Base-by-base conservation (phyloP, 2,797 vertebrate genomes). In the Diceros bicornis region DNA sequence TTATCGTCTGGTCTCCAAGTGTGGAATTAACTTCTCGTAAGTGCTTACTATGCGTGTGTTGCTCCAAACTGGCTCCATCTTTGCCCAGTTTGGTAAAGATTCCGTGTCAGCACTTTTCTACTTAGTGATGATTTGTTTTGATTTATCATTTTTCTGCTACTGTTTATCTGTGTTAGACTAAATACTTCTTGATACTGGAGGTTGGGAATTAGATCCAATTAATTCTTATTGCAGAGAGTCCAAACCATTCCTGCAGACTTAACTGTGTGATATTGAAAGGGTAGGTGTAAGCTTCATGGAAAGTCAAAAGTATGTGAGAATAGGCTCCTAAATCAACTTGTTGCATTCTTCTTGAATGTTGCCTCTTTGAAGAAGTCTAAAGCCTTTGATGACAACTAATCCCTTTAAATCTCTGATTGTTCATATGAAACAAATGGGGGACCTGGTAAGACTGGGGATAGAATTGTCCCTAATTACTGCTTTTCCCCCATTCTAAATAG, bases 11-110 rank as follows among this genome's bases (percentile, higher is more conserved):
- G 84, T 99, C 47, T 97, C 98, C 96, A 98, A 99, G 96, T 99
- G 99, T 98, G 99, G 99, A 97, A 99, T 99, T 98, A 99, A 99
- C 37, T 98, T 99, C 97, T 99, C 99, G 99, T 99, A 98, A 99
- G 99, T 99, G 97, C 23, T 95, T n/a, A 34, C 52, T 27, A 4
- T 81, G 27, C 23, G 47, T 61, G 2, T 64, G 2, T 93, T 85
- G n/a, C 20, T 89, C 13, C n/a, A 95, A 25, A 86, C 6, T 61
- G 17, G 50, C 72, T 97, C 37, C 78, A 4, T 78, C 25, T 95
- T 96, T 96, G 14, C 16, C 34, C n/a, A 77, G 5, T 87, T 91
- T 97, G n/a, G 55, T 34, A 85, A 89, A 34, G 13, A 95, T 79
- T 96, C 52, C 92, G 27, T 94, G 44, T n/a, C 37, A 75, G 29